Conservation (phyloP, 2,113 vertebrate genomes). For the Spilogale gracilis region DNA sequence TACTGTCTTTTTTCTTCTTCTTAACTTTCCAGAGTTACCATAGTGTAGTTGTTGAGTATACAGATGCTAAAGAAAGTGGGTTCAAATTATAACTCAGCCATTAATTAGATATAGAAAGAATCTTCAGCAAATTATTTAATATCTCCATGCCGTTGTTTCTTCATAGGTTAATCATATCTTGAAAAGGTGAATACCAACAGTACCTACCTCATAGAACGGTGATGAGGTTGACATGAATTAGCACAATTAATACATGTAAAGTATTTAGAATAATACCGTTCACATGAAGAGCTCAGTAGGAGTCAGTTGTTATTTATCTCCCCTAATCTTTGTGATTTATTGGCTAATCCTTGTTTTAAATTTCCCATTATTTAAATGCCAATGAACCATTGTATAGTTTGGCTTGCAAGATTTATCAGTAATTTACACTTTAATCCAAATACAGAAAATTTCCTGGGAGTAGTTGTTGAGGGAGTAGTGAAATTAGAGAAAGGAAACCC, state of each 20-base stretch:
- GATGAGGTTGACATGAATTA: neutral
- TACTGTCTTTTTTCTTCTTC: neutral
- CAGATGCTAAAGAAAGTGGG: neutral
- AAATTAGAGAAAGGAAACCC: neutral
- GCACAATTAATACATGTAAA: neutral
- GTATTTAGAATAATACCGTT: neutral
- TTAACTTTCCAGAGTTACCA: neutral
- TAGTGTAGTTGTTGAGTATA: neutral
- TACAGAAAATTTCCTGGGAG: neutral
- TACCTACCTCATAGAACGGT: neutral
- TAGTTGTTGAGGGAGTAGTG: neutral
- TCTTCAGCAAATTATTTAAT: neutral
- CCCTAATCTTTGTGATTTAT: neutral
- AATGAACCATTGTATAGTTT: neutral
- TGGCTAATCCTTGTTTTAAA: neutral
- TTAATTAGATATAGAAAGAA: neutral
- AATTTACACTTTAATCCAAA: neutral
- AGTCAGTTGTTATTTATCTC: neutral
- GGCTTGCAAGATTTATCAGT: neutral
- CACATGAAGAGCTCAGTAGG: neutral
- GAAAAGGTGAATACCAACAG: neutral
- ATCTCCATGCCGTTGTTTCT: neutral
- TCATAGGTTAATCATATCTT: neutral
- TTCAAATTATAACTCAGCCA: neutral
- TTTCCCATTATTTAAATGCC: neutral